Percentiles rank a stretch among this genome's conserved stretches.
Conservation (phyloP, 2,113 vertebrate species). For the Triplophysa dalaica region DNA sequence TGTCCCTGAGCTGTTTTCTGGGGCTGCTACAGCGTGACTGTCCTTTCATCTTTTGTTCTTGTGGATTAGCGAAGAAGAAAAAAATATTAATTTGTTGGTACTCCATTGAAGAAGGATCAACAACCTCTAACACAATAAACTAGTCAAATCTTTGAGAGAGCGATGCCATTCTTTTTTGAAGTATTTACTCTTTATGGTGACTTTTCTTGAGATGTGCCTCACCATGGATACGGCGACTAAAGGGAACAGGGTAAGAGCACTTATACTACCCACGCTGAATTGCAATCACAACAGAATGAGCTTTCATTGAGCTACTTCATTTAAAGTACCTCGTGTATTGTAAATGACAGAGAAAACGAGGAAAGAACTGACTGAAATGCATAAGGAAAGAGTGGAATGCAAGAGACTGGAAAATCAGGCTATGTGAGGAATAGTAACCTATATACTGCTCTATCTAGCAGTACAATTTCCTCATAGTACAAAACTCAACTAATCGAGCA, state of each 20-base stretch:
- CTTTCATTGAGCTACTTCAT: constrained; percentile 9
- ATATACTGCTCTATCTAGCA: neutral
- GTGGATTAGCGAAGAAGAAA: neutral
- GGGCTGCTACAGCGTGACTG: neutral
- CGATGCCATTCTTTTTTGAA: constrained; percentile 9
- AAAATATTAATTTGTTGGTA: neutral
- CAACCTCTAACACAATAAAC: neutral
- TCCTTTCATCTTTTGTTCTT: constrained; percentile 1
- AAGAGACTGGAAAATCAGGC: neutral
- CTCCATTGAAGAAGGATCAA: neutral
- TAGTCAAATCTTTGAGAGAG: neutral
- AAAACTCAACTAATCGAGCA: too few species aligned
- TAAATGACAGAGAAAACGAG: neutral
- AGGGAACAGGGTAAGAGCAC: constrained; percentile 7
- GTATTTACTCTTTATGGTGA: constrained; percentile 29
- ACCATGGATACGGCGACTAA: constrained; percentile 27
- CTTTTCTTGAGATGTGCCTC: constrained; percentile 31
- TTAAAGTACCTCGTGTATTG: constrained; percentile 10
- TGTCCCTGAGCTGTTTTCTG: neutral
- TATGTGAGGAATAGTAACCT: neutral
- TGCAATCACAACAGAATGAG: constrained; percentile 21
- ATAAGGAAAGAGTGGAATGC: neutral
- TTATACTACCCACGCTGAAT: constrained; percentile 1
- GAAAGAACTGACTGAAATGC: neutral
- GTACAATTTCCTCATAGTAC: too few species aligned